Evolutionary conservation across 2,113 vertebrate genomes (phyloP), one percentile per base, ranked within the genome.

Genomic region (Lagopus leucura): DNA sequence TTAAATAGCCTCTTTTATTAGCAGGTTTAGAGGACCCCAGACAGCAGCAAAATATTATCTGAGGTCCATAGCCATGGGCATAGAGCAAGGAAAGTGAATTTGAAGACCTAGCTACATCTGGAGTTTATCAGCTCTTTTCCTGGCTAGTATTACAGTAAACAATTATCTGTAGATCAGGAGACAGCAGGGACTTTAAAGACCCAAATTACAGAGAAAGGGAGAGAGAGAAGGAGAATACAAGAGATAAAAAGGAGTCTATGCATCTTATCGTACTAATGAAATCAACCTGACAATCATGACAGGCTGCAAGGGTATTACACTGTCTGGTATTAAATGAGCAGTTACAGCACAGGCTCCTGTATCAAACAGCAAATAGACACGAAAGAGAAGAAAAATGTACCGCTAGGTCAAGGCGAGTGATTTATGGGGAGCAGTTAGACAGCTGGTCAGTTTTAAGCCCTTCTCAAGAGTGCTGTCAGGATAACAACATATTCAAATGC

Each of bases 151-250:
- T 98, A 98, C 98, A 98, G 98, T 97, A 97, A 98, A 97, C 97
- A 98, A 98, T 99, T 99, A 99, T 98, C 98, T 98, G 96, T 95
- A 98, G 97, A 98, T 98, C 98, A 98, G 98, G 98, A 98, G 98
- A 98, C 98, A 98, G 98, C 93, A 94, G 94, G 97, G 97, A 98
- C 98, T 98, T 97, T 98, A 98, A 98, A 98, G 98, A 97, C 97
- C 97, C 93, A 97, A 97, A 97, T 97, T 97, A 98, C 97, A 97
- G 98, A 98, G 96, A 97, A 97, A 97, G 94, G 87, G 92, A 96
- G 96, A 97, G 96, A 95, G 96, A 96, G 96, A 97, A 94, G 93
- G 97, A 97, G 97, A 96, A 93, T 90, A 87, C 91, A 84, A 79
- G 93, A 98, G 98, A 98, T 98, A 98, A 98, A 98, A 98, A 97